Evolutionary conservation across 2,113 vertebrate species (phyloP).

Genomic region (Aplodontia rufa): DNA sequence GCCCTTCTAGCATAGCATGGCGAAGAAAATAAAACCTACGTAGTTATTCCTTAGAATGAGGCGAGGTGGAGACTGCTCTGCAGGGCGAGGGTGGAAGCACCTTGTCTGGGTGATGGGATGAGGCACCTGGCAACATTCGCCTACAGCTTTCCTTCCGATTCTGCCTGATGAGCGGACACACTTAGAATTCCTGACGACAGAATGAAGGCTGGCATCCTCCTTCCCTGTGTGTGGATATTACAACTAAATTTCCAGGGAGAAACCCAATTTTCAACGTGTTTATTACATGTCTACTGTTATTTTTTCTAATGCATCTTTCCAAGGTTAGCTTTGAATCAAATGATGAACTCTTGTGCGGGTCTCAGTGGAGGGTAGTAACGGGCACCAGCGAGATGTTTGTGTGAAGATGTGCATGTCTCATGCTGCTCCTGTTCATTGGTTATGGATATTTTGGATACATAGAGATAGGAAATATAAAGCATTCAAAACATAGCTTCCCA

Average conservation of each 20-base stretch:
- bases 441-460: neutral
- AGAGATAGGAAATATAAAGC: neutral
- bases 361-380: neutral
- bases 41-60: neutral
- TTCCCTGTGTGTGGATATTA: constrained; percentile 38
- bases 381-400: neutral
- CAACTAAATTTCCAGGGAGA: neutral
- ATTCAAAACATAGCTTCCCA: neutral
- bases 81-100: neutral
- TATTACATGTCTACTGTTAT: neutral
- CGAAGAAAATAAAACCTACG: constrained; percentile 9
- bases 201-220: constrained; percentile 28
- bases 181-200: neutral
- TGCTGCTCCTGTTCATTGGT: neutral
- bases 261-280: neutral
- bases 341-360: neutral
- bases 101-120: too few relatives aligned
- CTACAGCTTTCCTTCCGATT: constrained; percentile 44
- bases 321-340: neutral
- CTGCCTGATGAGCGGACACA: constrained; percentile 44
- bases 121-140: too few relatives aligned
- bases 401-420: neutral
- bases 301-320: neutral
- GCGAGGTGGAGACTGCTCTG: neutral
- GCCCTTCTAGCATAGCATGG: neutral